These are phyloP conservation scores for Junonia oenone DNA, from an alignment of 2,888 invertebrate genomes.

Conservation along the genomic window DNA sequence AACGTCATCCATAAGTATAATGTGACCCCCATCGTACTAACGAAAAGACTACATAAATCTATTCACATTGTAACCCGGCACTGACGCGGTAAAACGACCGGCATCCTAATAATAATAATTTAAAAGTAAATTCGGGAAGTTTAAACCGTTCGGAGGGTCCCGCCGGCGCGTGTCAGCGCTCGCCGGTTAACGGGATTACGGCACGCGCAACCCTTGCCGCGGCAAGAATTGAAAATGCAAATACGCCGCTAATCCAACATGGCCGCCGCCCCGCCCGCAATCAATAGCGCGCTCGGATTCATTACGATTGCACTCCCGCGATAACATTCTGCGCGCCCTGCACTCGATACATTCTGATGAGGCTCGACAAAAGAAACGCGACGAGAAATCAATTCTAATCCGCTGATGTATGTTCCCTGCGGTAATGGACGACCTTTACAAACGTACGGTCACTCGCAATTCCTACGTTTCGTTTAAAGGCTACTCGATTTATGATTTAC, in stretches of 20 bases:
- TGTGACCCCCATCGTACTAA: slow-evolving; percentile 6
- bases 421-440: background rate
- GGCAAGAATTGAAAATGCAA: slow-evolving; percentile 58
- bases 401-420: background rate
- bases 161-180: slow-evolving; percentile 25
- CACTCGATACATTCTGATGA: slow-evolving; percentile 24
- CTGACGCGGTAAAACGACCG: slow-evolving; percentile 11
- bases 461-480: background rate
- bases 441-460: background rate
- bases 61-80: slow-evolving; percentile 26
- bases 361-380: slow-evolving; percentile 10
- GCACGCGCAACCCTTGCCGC: slow-evolving; percentile 42
- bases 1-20: background rate
- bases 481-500: slow-evolving; percentile 18
- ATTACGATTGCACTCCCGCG: slow-evolving; percentile 27
- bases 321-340: slow-evolving; percentile 21
- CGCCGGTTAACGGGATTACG: slow-evolving; percentile 42
- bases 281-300: slow-evolving; percentile 25
- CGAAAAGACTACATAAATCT: slow-evolving; percentile 18
- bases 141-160: slow-evolving; percentile 27
- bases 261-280: slow-evolving; percentile 35
- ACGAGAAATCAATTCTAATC: slow-evolving; percentile 10
- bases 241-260: slow-evolving; percentile 55
- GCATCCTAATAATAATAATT: slow-evolving; percentile 30
- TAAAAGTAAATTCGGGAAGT: slow-evolving; percentile 30